Percentiles rank a stretch among this genome's conserved stretches.
phyloP scores from a whole-genome alignment of 2,888 invertebrate genomes.

The Drosophila fulvimacula region DNA sequence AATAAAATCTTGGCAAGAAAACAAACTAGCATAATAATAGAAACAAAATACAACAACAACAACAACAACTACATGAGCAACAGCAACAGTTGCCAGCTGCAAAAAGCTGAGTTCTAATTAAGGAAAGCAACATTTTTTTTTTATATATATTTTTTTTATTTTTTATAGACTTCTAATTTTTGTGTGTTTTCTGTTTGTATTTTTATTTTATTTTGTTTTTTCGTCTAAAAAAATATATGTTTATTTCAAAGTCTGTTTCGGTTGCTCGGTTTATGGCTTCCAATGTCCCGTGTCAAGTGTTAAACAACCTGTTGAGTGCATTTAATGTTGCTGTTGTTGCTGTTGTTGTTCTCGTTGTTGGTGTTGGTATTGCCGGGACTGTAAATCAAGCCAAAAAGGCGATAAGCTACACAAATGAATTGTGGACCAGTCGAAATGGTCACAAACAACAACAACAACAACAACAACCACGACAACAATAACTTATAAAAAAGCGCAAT shows the following conservation, averaged over 20 bases:
- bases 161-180: background rate
- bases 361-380: constrained; percentile 47
- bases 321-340: constrained; percentile 27
- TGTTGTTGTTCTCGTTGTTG: constrained; percentile 30
- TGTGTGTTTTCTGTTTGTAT: background rate
- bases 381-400: constrained; percentile 78
- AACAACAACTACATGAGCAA: background rate
- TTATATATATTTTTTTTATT: no score
- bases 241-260: constrained; percentile 12
- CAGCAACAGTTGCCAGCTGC: constrained; percentile 21
- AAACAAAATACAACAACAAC: background rate
- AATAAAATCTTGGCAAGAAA: constrained; percentile 6
- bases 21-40: background rate
- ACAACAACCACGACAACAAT: constrained; percentile 25
- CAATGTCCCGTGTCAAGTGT: constrained; percentile 49
- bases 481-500: constrained; percentile 43
- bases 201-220: no score
- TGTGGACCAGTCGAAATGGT: constrained; percentile 64
- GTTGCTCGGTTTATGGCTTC: constrained; percentile 20
- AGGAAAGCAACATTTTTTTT: constrained; percentile 13
- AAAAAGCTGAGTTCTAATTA: constrained; percentile 59
- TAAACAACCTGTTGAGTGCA: constrained; percentile 70
- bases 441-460: constrained; percentile 40
- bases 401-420: constrained; percentile 74
- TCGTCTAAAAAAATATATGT: background rate